Conservation (phyloP, 1,140 invertebrate genomes). For the Battus philenor region DNA sequence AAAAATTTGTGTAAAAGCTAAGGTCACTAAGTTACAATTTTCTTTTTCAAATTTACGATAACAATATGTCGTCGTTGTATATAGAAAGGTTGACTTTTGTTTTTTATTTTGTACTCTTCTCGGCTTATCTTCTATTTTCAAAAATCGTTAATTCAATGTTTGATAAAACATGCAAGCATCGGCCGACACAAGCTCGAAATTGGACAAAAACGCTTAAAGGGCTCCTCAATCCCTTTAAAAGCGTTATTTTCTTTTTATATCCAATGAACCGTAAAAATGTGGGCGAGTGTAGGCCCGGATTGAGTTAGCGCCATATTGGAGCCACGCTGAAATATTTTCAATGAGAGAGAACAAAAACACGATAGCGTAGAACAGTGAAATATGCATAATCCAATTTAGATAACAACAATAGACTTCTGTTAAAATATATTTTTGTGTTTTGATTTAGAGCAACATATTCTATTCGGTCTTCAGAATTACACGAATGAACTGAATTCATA, state of each 20-base stretch:
- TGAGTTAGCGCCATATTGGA: conserved; percentile 49
- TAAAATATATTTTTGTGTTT: no score
- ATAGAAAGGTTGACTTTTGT: conserved; percentile 1
- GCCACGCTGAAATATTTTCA: conserved; percentile 33
- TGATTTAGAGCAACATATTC: no score
- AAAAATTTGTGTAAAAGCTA: no score
- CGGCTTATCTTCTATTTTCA: conserved; percentile 24
- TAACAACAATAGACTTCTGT: no score
- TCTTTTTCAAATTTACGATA: no score
- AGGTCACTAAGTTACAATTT: no score
- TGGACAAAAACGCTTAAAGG: conserved; percentile 49
- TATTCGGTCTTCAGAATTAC: no score
- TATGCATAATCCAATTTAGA: no score
- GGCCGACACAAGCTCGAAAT: conserved; percentile 36
- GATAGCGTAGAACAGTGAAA: no score
- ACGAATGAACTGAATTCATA: no score
- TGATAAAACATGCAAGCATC: conserved; percentile 45
- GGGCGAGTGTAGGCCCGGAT: conserved; percentile 46
- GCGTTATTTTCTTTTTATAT: conserved; percentile 64
- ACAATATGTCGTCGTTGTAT: no score
- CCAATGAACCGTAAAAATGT: conserved; percentile 64
- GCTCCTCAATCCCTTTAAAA: conserved; percentile 60
- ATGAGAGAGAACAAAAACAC: conserved; percentile 29
- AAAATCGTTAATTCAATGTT: conserved; percentile 49
- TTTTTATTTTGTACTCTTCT: conserved; percentile 1